Base-by-base conservation (phyloP, 2,113 vertebrate species). In the Alouatta palliata region DNA sequence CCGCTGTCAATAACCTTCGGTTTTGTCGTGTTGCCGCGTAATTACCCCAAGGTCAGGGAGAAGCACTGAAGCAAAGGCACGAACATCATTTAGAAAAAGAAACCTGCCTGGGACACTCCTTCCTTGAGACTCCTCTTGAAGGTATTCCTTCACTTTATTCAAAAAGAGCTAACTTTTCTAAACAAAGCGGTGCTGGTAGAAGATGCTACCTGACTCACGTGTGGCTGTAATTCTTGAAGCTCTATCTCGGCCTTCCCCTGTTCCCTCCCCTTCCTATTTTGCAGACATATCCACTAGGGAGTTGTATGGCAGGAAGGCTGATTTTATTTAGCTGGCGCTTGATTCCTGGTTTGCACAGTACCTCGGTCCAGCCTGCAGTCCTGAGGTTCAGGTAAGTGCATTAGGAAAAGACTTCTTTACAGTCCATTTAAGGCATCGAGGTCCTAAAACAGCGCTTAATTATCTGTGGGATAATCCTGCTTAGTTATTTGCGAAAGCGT, bases 221-320 rank as follows among this genome's bases (percentile, higher is more conserved):
- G 27, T 64, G 17, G 79, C 58, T 54, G 16, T 12, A 20, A n/a
- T 8, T 96, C 75, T 52, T 93, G 70, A 94, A 84, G 75, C 45
- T 70, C 61, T 90, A n/a, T 76, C 77, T 30, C 47, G 61, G 56
- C 68, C 92, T 95, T 45, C 17, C 66, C 73, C 49, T 1, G 85
- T 70, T 37, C 96, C 97, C 96, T 82, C 97, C 98, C 95, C 90
- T 98, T 97, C 97, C 97, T 97, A 6, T 97, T 98, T 85, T 97
- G 96, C 52, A 71, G 84, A 68, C 17, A 20, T 0, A 19, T 23
- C 71, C 97, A 17, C 94, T 54, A 19, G 97, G 96, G 96, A 91
- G 70, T 92, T 86, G 40, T 30, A 4, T 3, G 90, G 71, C 95
- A 90, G 97, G 97, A 98, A 97, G 92, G 52, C 14, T 25, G 87